Evolutionary conservation across 2,888 invertebrate species (phyloP), one percentile per base, ranked within the genome.

Genomic region (Pheosia gnoma): DNA sequence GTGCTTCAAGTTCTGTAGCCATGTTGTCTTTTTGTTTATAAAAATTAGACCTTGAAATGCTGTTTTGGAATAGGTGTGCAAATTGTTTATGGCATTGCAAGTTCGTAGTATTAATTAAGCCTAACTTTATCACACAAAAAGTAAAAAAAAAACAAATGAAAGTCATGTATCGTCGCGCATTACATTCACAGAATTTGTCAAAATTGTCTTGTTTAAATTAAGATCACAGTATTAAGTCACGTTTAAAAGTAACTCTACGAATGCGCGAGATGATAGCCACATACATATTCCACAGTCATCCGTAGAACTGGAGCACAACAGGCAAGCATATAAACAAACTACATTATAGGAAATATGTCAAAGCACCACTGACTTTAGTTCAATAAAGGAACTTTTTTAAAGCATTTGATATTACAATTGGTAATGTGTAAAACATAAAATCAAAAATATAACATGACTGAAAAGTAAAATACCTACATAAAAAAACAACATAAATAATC

Each of bases 181-280:
- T 76, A 68, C 86, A 86, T 88, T 85, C 89, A 88, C 83, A 91
- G 91, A 91, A 89, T 87, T 88, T 86, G 85, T 91, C 87, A 88
- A 91, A 91, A 89, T 88, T 90, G 85, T 85, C 85, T 89, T 86
- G 84, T 83, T 92, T 93, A 93, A 93, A 93, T 91, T 93, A 93
- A 90, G 91, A 93, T 93, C 93, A 93, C 93, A 93, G 93, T 89
- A 88, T 89, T 91, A 93, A 92, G 92, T 93, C 91, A 93, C 93
- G 79, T 85, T 88, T 83, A 85, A 85, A 88, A 89, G 86, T 86
- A 88, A 90, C 86, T 88, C 90, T 86, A 89, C 81, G 86, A 92
- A 91, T 87, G 85, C 75, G 86, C 85, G 85, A 66, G 89, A 91
- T 89, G 87, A 92, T 89, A 83, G 74, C 80, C 80, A 77, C 83